Percentiles rank a stretch among this genome's conserved stretches.
phyloP scores from a whole-genome alignment of 2,888 invertebrate species.

The Scaptomyza parva region DNA sequence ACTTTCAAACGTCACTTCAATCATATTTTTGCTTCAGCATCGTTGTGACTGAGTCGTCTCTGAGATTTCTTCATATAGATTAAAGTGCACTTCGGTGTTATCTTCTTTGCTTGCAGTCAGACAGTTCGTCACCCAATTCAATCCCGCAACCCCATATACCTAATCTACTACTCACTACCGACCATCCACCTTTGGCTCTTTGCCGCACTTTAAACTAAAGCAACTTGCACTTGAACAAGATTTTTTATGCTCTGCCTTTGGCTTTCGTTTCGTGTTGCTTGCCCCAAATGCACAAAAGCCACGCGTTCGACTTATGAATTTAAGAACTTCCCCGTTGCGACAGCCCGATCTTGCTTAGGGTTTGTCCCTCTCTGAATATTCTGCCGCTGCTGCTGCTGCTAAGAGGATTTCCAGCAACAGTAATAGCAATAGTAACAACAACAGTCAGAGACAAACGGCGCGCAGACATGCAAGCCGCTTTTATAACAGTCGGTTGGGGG shows the following conservation, averaged over 20 bases:
- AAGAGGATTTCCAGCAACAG: conserved; percentile 26
- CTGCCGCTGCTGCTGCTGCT: conserved; percentile 24
- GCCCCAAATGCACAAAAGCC: conserved; percentile 80
- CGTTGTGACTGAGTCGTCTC: conserved; percentile 28
- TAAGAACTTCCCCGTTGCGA: conserved; percentile 75
- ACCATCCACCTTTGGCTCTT: not conserved
- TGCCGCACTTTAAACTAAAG: conserved; percentile 35
- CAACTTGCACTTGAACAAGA: conserved; percentile 72
- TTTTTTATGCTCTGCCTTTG: conserved; percentile 34
- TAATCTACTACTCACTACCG: not conserved
- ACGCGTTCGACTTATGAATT: conserved; percentile 78
- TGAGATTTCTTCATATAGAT: conserved; percentile 77
- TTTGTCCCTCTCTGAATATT: conserved; percentile 30
- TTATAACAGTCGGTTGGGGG: conserved; percentile 23
- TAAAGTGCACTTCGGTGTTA: conserved; percentile 82
- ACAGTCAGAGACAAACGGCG: conserved; percentile 71
- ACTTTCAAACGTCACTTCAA: conserved; percentile 62
- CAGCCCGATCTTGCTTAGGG: conserved; percentile 50
- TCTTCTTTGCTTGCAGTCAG: conserved; percentile 76
- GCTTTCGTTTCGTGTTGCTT: conserved; percentile 64
- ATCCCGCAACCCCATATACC: not conserved
- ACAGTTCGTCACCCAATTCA: conserved; percentile 65
- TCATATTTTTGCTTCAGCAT: conserved; percentile 73
- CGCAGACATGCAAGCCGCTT: conserved; percentile 74
- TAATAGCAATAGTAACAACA: conserved; percentile 16